Base-by-base conservation (phyloP, 1,140 invertebrate species). In the Pectinophora gossypiella region DNA sequence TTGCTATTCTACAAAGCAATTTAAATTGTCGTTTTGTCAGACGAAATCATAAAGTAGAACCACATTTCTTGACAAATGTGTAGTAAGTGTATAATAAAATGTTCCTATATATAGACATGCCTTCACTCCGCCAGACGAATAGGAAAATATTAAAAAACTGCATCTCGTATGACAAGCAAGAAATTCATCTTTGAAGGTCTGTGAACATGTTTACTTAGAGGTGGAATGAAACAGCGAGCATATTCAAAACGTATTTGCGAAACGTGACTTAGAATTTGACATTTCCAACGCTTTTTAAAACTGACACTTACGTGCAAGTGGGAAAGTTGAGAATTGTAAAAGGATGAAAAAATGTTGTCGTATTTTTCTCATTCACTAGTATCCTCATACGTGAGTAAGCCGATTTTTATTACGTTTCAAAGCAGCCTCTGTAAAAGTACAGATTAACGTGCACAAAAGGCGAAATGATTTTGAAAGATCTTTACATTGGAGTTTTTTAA, bases 341-440 rank as follows among this genome's bases (percentile, higher is more conserved):
- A 27, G 5, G 23, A 6, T 12, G 23, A 27, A 12, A 12, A 27
- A 5, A 27, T 27, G 23, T 27, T 27, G 5, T 6, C 23, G 48
- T 57, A 61, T 65, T 67, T 64, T 61, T 59, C 63, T 18, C 49
- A 62, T n/a, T n/a, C n/a, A n/a, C n/a, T 59, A 62, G 48, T 51
- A 64, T 47, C 21, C 50, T 52, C 64, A 68, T 65, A 76, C 56
- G 64, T 72, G 59, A 58, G 32, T 69, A 76, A 76, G 73, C 61
- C 68, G 65, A 65, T 76, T 73, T 76, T 76, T 76, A 76, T 76
- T 73, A 73, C 70, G 49, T 61, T 60, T 73, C 63, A 71, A 76
- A 73, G 67, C 59, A 68, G 46, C 60, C 58, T 52, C 57, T 70
- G 63, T 49, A 59, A 64, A 64, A 59, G 56, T 63, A 65, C 47